These are phyloP conservation scores for Drosophila tani DNA, from an alignment of 1,140 invertebrate genomes.

Conservation along the genomic window DNA sequence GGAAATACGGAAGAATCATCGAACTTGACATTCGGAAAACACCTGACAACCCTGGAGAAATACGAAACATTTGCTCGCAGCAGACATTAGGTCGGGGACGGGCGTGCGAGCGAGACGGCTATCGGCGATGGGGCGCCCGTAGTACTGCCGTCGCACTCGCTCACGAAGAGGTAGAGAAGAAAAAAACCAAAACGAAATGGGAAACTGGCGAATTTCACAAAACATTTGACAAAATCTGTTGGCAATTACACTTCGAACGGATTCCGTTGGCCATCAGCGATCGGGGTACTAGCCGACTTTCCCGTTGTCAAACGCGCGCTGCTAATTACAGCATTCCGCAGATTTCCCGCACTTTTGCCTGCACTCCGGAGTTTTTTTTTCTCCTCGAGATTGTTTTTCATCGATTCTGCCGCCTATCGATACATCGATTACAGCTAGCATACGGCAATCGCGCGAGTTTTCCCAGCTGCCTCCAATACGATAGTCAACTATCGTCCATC, in stretches of 20 bases:
- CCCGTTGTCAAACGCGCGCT: conserved; percentile 16
- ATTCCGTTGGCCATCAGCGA: conserved; percentile 1
- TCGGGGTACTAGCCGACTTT: conserved; percentile 10
- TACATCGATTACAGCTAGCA: background rate
- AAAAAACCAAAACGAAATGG: conserved; percentile 74
- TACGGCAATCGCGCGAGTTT: background rate
- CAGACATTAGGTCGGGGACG: conserved; percentile 67
- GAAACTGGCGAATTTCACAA: conserved; percentile 64
- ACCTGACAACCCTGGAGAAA: conserved; percentile 27
- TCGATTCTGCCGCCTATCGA: background rate
- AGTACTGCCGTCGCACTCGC: conserved; percentile 56
- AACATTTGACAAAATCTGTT: conserved; percentile 55
- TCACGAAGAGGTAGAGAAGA: conserved; percentile 78
- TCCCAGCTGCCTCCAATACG: conserved; percentile 3
- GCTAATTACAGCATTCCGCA: conserved; percentile 30
- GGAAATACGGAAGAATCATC: conserved; percentile 7
- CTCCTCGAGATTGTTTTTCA: conserved; percentile 8
- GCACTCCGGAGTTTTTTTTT: conserved; percentile 23
- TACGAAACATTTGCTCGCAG: conserved; percentile 63
- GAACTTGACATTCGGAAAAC: background rate
- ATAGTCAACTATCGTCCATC: conserved; percentile 28
- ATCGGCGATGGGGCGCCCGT: conserved; percentile 11
- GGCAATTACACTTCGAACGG: conserved; percentile 23
- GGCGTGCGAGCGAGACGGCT: conserved; percentile 52
- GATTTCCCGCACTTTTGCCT: conserved; percentile 53